Evolutionary conservation across 2,888 invertebrate species (phyloP), one percentile per base, ranked within the genome.

Genomic region (Drepana falcataria): DNA sequence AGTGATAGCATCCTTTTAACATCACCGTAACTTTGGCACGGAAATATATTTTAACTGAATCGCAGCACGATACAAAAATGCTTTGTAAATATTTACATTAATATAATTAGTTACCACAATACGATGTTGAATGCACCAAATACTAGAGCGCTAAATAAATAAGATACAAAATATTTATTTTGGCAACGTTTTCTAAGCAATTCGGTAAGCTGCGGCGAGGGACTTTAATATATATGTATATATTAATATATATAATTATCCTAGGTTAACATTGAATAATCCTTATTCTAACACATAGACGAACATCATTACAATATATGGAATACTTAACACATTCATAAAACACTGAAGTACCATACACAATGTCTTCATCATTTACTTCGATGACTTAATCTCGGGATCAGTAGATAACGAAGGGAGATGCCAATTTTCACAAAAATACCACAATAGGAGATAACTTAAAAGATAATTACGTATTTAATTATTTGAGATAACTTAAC

Each of bases 11-110:
- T 44, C 9, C 48, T 35, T 59, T 64, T 71, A 58, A 63, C 41
- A 81, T 75, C 76, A 72, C 68, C 54, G 61, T 63, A 65, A 68
- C 65, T 82, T 83, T 83, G 83, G 83, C 83, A 83, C 82, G 71
- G 80, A 73, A 79, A 74, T 77, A 66, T 67, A 72, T 71, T 62
- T 59, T 68, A 69, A 66, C 56, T 60, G 65, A 64, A 59, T 60
- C 58, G 63, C 54, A 57, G 61, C 57, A 54, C 55, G 53, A 51
- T 55, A 56, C 49, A 55, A 59, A 52, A 59, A 58, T 59, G 48
- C 57, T 57, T 56, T 60, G 48, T 52, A 60, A 55, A 66, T 65
- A 55, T 70, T 35, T 59, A 65, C 58, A 61, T 57, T 60, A 59
- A 59, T 63, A 60, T 64, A 57, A 56, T 49, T 49, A 21, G 59